Base-by-base conservation (phyloP, 2,797 vertebrate species). In the Neosilurus hyrtlii region DNA sequence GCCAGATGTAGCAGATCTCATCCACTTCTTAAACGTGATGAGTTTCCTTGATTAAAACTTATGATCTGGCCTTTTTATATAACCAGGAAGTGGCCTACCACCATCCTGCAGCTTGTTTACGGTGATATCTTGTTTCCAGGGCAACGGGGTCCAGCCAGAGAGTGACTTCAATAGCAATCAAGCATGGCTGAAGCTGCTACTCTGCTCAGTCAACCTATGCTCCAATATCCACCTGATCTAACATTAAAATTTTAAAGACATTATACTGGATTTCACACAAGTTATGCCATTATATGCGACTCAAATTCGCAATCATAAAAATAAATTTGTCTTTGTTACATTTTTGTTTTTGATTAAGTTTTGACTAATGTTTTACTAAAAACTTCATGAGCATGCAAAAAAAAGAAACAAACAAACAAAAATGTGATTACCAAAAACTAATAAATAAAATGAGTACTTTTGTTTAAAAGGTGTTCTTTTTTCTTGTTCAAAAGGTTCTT, bases 41-140 rank as follows among this genome's bases (percentile, higher is more conserved):
- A 77, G 73, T 70, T 81, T 88, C 87, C 86, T 84, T 85, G 77
- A 91, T 67, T 80, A 15, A 79, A 84, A 83, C 66, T 66, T 89
- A 74, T 84, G 88, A 88, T 85, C 66, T 89, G 81, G 74, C 81
- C 82, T 87, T 88, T 81, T 93, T 92, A 93, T 92, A 92, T 91
- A 93, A 93, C 88, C 91, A 92, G 86, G 87, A 92, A 91, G 88
- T 89, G 86, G 81, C 89, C 88, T 93, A 92, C 92, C 93, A 93
- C 89, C 35, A 68, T 94, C 92, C 91, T 92, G 93, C 88, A 92
- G 92, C 91, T 92, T 94, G 92, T 93, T 94, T 92, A 91, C 85
- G 86, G 89, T 93, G 92, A 94, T 90, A 91, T 94, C 87, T 92
- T 88, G 92, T 90, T 93, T 92, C 90, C 89, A 89, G 89, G 90